Percentiles rank a stretch among this genome's conserved stretches.
These are phyloP conservation scores for Tribolium freemani DNA, from an alignment of 2,888 invertebrate genomes.

Conservation along the genomic window DNA sequence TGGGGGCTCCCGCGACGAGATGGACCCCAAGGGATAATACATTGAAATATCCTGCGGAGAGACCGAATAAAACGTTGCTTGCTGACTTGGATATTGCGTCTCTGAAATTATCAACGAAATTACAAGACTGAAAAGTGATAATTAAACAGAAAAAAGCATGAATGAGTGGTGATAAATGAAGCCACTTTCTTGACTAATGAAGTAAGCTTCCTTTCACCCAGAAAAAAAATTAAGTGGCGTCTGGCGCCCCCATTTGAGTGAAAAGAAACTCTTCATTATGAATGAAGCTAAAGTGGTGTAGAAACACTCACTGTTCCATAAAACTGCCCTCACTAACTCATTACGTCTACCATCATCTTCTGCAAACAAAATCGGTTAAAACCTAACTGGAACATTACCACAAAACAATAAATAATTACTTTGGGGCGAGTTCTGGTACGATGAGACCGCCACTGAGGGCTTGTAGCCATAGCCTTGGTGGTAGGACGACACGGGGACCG, in stretches of 20 bases:
- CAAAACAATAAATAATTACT: slow-evolving; percentile 63
- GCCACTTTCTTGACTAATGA: no score
- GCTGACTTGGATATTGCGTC: slow-evolving; percentile 70
- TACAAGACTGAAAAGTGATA: background rate
- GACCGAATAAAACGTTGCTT: slow-evolving; percentile 71
- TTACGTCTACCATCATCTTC: slow-evolving; percentile 86
- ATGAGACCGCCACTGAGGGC: slow-evolving; percentile 70
- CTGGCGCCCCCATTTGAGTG: no score
- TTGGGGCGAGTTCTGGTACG: slow-evolving; percentile 74
- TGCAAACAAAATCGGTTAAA: slow-evolving; percentile 60
- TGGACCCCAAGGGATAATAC: slow-evolving; percentile 60
- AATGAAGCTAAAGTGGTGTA: slow-evolving; percentile 23
- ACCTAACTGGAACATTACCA: slow-evolving; percentile 5
- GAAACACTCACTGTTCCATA: slow-evolving; percentile 85
- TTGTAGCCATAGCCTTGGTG: slow-evolving; percentile 73
- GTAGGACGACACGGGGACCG: slow-evolving; percentile 68
- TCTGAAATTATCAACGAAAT: slow-evolving; percentile 63
- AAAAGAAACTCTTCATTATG: no score
- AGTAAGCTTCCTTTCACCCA: no score
- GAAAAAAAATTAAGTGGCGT: no score
- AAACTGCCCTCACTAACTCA: slow-evolving; percentile 84
- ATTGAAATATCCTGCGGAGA: slow-evolving; percentile 69
- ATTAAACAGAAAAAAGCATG: background rate
- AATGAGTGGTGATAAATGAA: slow-evolving; percentile 6
- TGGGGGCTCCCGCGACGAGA: slow-evolving; percentile 60